phyloP scores from a whole-genome alignment of 2,888 invertebrate genomes.

The Oscheius sp. region DNA sequence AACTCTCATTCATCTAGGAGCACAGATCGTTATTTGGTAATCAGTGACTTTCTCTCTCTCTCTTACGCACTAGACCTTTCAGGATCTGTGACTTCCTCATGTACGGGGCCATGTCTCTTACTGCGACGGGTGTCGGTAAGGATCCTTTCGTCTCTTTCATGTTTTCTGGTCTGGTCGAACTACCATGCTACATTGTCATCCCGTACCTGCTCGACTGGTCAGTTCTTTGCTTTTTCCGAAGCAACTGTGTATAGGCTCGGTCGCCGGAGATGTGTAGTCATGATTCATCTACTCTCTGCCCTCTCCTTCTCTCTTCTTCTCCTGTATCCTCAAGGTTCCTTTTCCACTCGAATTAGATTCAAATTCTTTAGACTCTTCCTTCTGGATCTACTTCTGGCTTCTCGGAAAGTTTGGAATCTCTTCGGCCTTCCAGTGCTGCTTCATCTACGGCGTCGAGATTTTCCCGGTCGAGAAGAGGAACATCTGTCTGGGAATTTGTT shows the following conservation, averaged over 20 bases:
- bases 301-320: neutral
- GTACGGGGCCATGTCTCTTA: slow-evolving; percentile 64
- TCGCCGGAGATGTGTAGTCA: slow-evolving; percentile 3
- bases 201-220: slow-evolving; percentile 59
- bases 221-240: neutral
- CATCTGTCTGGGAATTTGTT: slow-evolving; percentile 60
- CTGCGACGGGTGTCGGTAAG: slow-evolving; percentile 52
- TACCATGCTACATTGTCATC: slow-evolving; percentile 61
- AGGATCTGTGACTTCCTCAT: slow-evolving; percentile 59
- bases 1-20: slow-evolving; percentile 10
- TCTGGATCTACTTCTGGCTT: slow-evolving; percentile 56
- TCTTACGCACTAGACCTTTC: neutral
- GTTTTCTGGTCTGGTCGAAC: slow-evolving; percentile 62
- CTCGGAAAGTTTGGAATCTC: slow-evolving; percentile 65
- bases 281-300: slow-evolving; percentile 18
- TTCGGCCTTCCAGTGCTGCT: slow-evolving; percentile 64
- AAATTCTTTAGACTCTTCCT: neutral
- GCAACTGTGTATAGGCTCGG: neutral
- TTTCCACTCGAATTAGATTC: neutral
- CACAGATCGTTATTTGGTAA: slow-evolving; percentile 6
- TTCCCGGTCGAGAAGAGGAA: slow-evolving; percentile 54
- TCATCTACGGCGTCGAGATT: slow-evolving; percentile 65
- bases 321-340: slow-evolving; percentile 8
- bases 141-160: slow-evolving; percentile 60
- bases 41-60: too few relatives aligned